A percentile compares a stretch with the other conserved stretches of the same genome.
phyloP scores from a whole-genome alignment of 2,113 vertebrate genomes.

The Petromus typicus region DNA sequence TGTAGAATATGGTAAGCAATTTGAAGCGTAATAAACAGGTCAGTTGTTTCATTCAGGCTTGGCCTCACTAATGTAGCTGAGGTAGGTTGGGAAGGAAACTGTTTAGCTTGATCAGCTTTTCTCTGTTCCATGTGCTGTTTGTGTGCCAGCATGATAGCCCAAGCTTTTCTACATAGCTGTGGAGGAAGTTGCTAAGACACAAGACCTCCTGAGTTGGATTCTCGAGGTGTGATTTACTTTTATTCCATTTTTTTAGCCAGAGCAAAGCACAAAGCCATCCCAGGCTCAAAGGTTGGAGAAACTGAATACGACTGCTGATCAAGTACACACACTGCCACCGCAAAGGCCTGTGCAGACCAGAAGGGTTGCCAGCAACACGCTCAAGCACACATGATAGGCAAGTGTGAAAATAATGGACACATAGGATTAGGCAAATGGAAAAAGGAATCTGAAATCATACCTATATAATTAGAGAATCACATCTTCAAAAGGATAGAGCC shows the following conservation, averaged over 20 bases:
- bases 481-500: not conserved
- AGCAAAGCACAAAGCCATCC: conserved; percentile 3
- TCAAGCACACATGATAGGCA: not conserved
- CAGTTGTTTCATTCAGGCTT: not conserved
- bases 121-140: not conserved
- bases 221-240: not conserved
- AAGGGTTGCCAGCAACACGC: not conserved
- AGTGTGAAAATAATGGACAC: not conserved
- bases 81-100: not conserved
- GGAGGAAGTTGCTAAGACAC: not conserved
- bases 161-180: not conserved
- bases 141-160: not conserved
- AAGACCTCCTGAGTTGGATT: not conserved
- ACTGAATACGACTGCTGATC: not conserved
- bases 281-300: not conserved
- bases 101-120: not conserved
- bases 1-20: not conserved
- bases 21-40: not conserved
- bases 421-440: not conserved
- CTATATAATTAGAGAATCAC: conserved; percentile 12
- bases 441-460: not conserved
- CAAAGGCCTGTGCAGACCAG: not conserved
- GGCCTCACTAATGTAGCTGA: not conserved
- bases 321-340: not conserved
- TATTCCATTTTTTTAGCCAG: not conserved